Conservation (phyloP, 2,113 vertebrate species). For the Entomyzon cyanotis region DNA sequence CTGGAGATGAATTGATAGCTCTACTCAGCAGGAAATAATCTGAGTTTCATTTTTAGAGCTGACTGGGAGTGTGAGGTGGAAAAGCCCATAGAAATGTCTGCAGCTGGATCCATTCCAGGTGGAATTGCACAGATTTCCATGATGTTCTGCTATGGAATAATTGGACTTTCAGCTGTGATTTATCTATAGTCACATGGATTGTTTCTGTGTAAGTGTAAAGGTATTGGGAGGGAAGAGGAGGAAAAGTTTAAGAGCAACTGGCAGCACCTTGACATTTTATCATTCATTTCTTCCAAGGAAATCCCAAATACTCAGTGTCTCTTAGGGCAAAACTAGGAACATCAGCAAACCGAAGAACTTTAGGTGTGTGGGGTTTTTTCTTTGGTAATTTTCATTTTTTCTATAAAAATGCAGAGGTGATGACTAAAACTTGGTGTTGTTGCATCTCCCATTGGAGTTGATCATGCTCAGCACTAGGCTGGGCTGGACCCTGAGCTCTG, state of each 20-base stretch:
- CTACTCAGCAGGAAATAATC: neutral
- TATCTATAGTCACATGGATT: accelerated
- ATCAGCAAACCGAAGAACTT: neutral
- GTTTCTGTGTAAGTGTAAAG: neutral
- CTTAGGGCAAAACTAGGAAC: neutral
- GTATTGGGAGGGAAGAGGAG: neutral
- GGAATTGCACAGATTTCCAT: neutral
- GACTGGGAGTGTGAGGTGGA: neutral
- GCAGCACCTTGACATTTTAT: neutral
- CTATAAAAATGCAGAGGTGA: neutral
- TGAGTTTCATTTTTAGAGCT: neutral
- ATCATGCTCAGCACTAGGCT: neutral
- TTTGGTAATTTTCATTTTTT: neutral
- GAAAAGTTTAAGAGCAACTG: neutral
- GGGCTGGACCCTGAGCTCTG: neutral
- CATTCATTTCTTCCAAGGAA: neutral
- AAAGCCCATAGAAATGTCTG: neutral
- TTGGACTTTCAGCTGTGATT: neutral
- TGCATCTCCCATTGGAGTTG: neutral
- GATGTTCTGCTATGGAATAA: neutral
- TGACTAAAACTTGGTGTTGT: neutral
- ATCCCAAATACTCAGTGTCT: neutral
- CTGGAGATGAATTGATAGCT: neutral
- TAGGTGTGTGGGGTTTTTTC: accelerated
- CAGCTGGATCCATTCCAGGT: neutral